Percentiles rank a stretch among this genome's conserved stretches.
phyloP scores from a whole-genome alignment of 2,797 vertebrate genomes.

The Danionella dracula region DNA sequence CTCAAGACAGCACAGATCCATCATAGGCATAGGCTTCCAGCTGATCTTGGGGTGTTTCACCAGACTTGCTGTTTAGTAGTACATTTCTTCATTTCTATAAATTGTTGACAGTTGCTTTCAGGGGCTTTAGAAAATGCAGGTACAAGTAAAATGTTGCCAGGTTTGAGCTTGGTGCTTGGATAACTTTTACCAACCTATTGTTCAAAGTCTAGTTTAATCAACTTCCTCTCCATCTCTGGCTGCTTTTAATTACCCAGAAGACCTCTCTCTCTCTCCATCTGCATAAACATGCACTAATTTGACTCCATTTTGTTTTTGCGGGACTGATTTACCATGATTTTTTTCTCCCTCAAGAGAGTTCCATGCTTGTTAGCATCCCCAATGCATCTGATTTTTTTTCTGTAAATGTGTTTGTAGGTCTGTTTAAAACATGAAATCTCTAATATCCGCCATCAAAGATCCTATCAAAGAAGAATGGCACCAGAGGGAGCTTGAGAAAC shows the following conservation, averaged over 20 bases:
- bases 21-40: background rate
- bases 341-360: background rate
- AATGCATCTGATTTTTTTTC: constrained; percentile 9
- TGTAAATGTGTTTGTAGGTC: background rate
- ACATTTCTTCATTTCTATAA: no score
- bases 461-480: constrained; percentile 6
- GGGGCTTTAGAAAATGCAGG: constrained; percentile 7
- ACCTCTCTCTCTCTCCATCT: background rate
- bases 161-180: constrained; percentile 22
- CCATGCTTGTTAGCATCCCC: constrained; percentile 31
- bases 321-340: constrained; percentile 25
- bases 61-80: background rate
- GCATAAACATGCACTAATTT: constrained; percentile 14
- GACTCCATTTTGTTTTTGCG: constrained; percentile 22
- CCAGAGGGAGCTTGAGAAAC: constrained; percentile 26
- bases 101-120: background rate
- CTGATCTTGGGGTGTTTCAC: background rate
- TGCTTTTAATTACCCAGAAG: constrained; percentile 6
- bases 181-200: constrained; percentile 6
- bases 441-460: constrained; percentile 21
- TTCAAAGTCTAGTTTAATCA: constrained; percentile 14
- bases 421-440: constrained; percentile 21
- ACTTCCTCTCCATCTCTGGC: constrained; percentile 2
- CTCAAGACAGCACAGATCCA: constrained; percentile 4
- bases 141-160: constrained; percentile 34